phyloP scores from a whole-genome alignment of 2,888 invertebrate species.

The Parnassius orleans region DNA sequence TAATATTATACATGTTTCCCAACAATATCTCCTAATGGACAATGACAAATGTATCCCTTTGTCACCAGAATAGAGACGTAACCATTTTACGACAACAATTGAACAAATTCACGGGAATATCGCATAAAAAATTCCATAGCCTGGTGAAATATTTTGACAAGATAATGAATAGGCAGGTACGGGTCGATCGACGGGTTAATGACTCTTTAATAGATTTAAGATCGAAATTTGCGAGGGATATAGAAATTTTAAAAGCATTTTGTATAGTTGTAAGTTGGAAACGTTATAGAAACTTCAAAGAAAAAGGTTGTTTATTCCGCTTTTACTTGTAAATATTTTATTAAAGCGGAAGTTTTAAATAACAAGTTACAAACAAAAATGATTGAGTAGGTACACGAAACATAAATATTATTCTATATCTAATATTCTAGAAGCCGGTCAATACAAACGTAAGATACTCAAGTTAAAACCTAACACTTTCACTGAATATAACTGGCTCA shows the following conservation, averaged over 20 bases:
- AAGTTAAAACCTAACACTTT: slow-evolving; percentile 3
- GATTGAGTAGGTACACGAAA: too few species aligned
- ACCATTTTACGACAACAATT: slow-evolving; percentile 58
- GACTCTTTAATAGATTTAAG: slow-evolving; percentile 60
- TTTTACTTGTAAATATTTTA: too few species aligned
- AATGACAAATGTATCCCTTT: slow-evolving; percentile 77
- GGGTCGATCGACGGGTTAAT: slow-evolving; percentile 59
- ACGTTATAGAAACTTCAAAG: too few species aligned
- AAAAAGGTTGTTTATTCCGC: too few species aligned
- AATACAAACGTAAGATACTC: too few species aligned
- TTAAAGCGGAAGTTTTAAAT: too few species aligned
- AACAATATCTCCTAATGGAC: slow-evolving; percentile 77
- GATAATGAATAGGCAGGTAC: slow-evolving; percentile 73
- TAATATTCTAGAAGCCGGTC: too few species aligned
- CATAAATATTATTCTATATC: too few species aligned
- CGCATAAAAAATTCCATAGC: slow-evolving; percentile 48
- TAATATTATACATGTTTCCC: slow-evolving; percentile 61
- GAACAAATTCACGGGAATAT: slow-evolving; percentile 70
- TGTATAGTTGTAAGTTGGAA: too few species aligned
- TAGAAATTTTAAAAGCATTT: not conserved
- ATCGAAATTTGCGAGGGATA: slow-evolving; percentile 19
- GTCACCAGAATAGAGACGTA: slow-evolving; percentile 73
- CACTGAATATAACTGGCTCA: not conserved
- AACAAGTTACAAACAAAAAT: too few species aligned
- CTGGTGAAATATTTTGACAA: slow-evolving; percentile 78